phyloP scores from a whole-genome alignment of 2,113 vertebrate species.

The Hemibagrus wyckioides region DNA sequence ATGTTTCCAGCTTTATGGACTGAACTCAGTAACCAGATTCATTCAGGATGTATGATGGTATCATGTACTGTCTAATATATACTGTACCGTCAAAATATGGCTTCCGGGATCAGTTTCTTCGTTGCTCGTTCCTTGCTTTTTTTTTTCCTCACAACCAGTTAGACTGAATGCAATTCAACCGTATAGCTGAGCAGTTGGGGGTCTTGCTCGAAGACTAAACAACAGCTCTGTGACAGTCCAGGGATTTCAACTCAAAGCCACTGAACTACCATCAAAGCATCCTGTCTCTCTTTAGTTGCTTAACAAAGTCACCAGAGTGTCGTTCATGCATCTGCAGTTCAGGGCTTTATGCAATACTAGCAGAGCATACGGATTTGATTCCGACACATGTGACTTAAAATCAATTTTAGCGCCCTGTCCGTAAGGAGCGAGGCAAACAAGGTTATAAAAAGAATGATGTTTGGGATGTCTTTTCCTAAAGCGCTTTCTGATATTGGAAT shows the following conservation, averaged over 20 bases:
- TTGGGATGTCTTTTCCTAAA: conserved; percentile 9
- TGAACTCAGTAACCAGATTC: background rate
- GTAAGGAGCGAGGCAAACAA: background rate
- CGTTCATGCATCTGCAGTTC: background rate
- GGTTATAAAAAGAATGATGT: conserved; percentile 29
- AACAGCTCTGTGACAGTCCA: background rate
- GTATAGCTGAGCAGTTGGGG: background rate
- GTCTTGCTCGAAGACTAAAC: background rate
- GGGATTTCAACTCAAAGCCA: background rate
- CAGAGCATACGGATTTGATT: conserved; percentile 15
- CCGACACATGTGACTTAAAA: conserved; percentile 21
- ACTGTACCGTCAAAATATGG: background rate
- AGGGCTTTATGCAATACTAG: conserved; percentile 9
- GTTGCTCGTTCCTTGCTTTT: background rate
- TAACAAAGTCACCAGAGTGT: conserved; percentile 10
- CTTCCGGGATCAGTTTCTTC: background rate
- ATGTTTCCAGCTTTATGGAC: background rate
- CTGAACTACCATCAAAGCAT: conserved; percentile 14
- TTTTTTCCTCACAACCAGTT: background rate
- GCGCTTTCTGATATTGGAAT: conserved; percentile 32
- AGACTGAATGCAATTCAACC: background rate
- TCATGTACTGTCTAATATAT: background rate
- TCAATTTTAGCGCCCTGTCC: conserved; percentile 18
- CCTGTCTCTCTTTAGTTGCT: background rate
- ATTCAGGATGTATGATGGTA: background rate